These are phyloP conservation scores for Nomia melanderi DNA, from an alignment of 1,140 invertebrate species.

Conservation along the genomic window DNA sequence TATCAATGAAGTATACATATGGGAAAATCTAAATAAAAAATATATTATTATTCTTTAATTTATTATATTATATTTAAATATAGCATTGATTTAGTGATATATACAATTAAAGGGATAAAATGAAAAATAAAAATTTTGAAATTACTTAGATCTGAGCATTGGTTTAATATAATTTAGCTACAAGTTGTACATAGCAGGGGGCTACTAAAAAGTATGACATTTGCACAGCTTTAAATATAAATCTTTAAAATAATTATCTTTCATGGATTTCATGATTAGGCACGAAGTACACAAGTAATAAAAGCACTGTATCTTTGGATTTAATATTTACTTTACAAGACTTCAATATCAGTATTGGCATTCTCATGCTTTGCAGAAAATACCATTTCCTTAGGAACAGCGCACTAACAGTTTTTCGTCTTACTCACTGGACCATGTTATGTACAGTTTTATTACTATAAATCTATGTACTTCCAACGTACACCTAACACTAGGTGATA, in stretches of 20 bases:
- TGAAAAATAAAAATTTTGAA: conserved; percentile 29
- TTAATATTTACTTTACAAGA: conserved; percentile 40
- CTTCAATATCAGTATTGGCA: conserved; percentile 30
- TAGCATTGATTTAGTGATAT: conserved; percentile 45
- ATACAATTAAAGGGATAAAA: conserved; percentile 42
- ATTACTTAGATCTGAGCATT: conserved; percentile 16
- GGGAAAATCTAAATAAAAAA: conserved; percentile 10
- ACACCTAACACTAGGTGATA: conserved; percentile 53
- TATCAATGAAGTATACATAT: background rate
- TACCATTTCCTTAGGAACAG: conserved; percentile 49
- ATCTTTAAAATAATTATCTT: conserved; percentile 10
- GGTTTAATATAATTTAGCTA: conserved; percentile 19
- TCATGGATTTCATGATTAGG: conserved; percentile 25
- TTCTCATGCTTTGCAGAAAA: conserved; percentile 37
- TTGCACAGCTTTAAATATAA: background rate
- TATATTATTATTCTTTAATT: conserved; percentile 15
- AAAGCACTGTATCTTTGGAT: conserved; percentile 43
- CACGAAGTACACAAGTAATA: conserved; percentile 34
- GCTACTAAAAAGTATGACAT: conserved; percentile 25
- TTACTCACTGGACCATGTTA: conserved; percentile 51
- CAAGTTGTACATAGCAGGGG: conserved; percentile 28
- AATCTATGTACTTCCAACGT: conserved; percentile 54
- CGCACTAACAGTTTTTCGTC: conserved; percentile 50
- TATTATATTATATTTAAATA: conserved; percentile 51
- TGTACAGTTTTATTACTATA: conserved; percentile 55